Evolutionary conservation across 2,113 vertebrate species (phyloP).

Genomic region (Pluvianellus socialis): DNA sequence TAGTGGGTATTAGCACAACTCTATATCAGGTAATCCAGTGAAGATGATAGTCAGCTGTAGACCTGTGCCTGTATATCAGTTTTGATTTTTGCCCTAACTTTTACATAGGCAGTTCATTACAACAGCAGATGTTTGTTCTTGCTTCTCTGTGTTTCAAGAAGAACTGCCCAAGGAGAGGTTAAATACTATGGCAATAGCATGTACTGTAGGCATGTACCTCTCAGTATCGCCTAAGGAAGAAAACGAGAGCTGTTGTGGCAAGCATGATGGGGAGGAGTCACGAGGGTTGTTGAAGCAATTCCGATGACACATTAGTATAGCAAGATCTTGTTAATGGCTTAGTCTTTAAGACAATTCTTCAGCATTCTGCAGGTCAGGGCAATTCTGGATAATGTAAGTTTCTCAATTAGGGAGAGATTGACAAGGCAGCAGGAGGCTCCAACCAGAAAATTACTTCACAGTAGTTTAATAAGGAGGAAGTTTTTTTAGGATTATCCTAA

Average conservation of each 20-base stretch:
- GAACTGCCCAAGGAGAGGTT: not conserved
- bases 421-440: conserved; percentile 16
- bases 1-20: too few relatives aligned
- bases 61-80: not conserved
- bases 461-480: conserved; percentile 2
- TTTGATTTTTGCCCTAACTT: not conserved
- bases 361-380: conserved; percentile 37
- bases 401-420: conserved; percentile 47
- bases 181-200: not conserved
- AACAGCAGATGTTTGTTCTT: not conserved
- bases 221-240: not conserved
- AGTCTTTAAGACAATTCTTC: conserved; percentile 42
- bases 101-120: not conserved
- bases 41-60: not conserved
- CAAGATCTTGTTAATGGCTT: conserved; percentile 42
- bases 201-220: not conserved
- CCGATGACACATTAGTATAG: conserved; percentile 19
- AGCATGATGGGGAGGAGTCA: not conserved
- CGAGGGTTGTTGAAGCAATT: conserved; percentile 12
- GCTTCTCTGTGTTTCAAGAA: not conserved
- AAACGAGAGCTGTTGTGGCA: not conserved
- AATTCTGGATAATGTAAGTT: not conserved
- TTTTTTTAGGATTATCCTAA: not conserved
- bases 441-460: not conserved
- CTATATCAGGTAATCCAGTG: not conserved